Percentiles rank a stretch among this genome's conserved stretches.
These are phyloP conservation scores for Papilio helenus DNA, from an alignment of 1,140 invertebrate genomes.

Conservation along the genomic window DNA sequence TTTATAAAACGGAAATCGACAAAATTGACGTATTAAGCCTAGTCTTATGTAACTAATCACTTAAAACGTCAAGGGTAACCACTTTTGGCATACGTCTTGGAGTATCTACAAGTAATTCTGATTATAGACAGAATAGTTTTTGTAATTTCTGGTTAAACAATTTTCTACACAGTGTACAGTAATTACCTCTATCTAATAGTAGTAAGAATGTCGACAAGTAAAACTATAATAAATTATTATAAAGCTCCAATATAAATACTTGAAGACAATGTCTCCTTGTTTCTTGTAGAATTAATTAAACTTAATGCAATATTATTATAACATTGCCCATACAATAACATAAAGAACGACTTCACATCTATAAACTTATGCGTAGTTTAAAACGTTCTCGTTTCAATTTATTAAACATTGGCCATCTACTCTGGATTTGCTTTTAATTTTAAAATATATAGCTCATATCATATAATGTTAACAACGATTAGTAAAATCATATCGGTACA, in stretches of 20 bases:
- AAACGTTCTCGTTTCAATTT: conserved; percentile 34
- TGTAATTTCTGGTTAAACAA: not conserved
- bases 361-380: conserved; percentile 32
- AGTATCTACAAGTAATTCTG: not conserved
- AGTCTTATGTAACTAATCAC: not conserved
- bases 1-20: not conserved
- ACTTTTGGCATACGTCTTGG: not conserved
- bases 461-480: not conserved
- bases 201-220: not conserved
- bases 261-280: conserved; percentile 18
- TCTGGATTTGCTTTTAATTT: not conserved
- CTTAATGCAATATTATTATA: conserved; percentile 19
- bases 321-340: not conserved
- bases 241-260: conserved; percentile 3
- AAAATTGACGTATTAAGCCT: not conserved
- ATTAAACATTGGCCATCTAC: conserved; percentile 43
- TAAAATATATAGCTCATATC: not conserved
- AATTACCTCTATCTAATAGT: too few species aligned
- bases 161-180: not conserved
- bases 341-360: conserved; percentile 5
- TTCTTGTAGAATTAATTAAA: conserved; percentile 4
- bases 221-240: not conserved
- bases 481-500: not conserved
- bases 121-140: not conserved
- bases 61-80: not conserved